Evolutionary conservation across 2,113 vertebrate genomes (phyloP), one percentile per base, ranked within the genome.

Genomic region (Craseonycteris thonglongyai): DNA sequence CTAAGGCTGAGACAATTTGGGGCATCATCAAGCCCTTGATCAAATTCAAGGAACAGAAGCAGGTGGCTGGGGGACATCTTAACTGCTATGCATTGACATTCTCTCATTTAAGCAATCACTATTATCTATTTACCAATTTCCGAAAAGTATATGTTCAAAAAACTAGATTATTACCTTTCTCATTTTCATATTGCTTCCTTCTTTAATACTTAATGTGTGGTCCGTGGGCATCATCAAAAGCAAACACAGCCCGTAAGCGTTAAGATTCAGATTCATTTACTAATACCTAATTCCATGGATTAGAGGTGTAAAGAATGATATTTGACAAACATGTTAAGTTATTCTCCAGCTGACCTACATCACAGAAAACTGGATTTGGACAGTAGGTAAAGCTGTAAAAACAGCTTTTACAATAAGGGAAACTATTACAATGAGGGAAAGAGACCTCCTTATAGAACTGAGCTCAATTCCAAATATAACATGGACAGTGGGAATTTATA

Each of bases 291-390:
- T 76, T 76, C 76, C 49, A 30, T 1, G 24, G 80, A 93, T 95
- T 88, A 84, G 75, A 8, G 45, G 40, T 7, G 75, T 45, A 59
- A 87, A 91, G 42, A 93, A 63, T 92, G 54, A 65, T 84, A 66
- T 92, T 71, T 81, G 90, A 72, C 47, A 96, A 88, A 75, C 79
- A 84, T 45, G 59, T 18, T 93, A 42, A 92, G 71, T 85, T 90
- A 68, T 88, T 84, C 68, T 93, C 35, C 90, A 59, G 11, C 9
- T 92, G 66, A 72, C 28, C 30, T 88, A 79, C 13, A 33, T 71
- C 54, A 74, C 47, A 87, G 13, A 42, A 90, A 90, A 92, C 71
- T 16, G 75, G 38, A 58, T 8, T 1, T 79, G 33, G n/a, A 58
- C 6, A 42, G 49, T 51, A 75, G 11, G 74, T 54, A 86, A 72